Evolutionary conservation across 2,113 vertebrate genomes (phyloP).

Genomic region (Lonchura striata): DNA sequence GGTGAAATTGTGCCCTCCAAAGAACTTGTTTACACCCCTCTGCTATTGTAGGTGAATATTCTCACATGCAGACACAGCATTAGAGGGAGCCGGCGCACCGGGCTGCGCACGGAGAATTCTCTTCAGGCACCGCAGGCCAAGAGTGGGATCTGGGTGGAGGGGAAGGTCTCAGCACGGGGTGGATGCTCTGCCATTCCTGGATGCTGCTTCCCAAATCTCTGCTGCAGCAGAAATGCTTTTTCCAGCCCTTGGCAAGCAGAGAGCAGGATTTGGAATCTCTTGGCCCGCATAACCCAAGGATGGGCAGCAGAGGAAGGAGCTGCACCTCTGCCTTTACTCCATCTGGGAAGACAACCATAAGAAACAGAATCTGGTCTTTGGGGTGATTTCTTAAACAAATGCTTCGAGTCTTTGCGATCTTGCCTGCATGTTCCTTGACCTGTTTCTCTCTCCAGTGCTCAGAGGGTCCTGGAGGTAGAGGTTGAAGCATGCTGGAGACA

Average conservation of each 20-base stretch:
- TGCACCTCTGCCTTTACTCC: not conserved
- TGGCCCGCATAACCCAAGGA: rapidly evolving
- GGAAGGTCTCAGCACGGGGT: not conserved
- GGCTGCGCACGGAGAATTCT: not conserved
- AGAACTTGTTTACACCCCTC: not conserved
- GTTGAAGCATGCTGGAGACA: not conserved
- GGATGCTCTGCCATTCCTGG: not conserved
- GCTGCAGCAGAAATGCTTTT: not conserved
- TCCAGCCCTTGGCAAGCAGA: not conserved
- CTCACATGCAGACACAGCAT: not conserved
- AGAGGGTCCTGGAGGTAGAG: not conserved
- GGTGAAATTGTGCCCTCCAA: not conserved
- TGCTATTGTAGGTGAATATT: not conserved
- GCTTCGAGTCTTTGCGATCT: not conserved
- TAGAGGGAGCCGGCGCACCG: not conserved
- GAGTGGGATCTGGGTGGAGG: not conserved
- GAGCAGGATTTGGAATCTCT: not conserved
- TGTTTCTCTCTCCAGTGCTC: not conserved
- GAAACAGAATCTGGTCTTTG: not conserved
- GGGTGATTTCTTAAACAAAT: constrained; percentile 1
- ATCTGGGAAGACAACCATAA: not conserved
- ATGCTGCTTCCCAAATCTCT: not conserved
- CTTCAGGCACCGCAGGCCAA: not conserved
- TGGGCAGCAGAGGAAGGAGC: not conserved
- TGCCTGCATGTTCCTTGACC: not conserved